Conservation (phyloP, 2,797 vertebrate genomes). For the Lophius americanus region DNA sequence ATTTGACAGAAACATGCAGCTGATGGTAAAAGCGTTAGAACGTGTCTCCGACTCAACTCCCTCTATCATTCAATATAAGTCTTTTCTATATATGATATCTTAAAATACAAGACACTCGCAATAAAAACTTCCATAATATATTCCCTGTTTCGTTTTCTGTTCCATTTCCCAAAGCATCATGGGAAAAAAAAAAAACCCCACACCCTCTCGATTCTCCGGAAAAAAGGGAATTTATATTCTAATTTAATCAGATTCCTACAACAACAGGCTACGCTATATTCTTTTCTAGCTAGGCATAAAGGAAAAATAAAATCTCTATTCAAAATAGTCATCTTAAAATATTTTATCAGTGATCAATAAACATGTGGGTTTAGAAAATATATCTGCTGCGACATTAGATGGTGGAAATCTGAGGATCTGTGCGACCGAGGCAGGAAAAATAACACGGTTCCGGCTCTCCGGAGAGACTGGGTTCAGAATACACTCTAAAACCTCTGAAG, state of each 20-base stretch:
- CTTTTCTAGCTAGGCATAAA: conserved; percentile 53
- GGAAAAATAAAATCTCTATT: conserved; percentile 75
- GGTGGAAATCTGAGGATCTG: conserved; percentile 6
- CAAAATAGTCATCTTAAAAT: conserved; percentile 80
- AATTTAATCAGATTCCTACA: conserved; percentile 26
- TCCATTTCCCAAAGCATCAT: conserved; percentile 43
- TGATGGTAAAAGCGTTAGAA: conserved; percentile 27
- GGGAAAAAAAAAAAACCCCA: conserved; percentile 35
- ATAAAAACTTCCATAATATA: conserved; percentile 55
- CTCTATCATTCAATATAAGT: conserved; percentile 50
- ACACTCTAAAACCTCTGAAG: conserved; percentile 27
- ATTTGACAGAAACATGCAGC: conserved; percentile 30
- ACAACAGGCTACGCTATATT: conserved; percentile 42
- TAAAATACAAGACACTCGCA: conserved; percentile 65
- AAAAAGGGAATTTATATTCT: conserved; percentile 40
- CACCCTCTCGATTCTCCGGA: conserved; percentile 38
- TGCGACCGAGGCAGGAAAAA: conserved; percentile 11
- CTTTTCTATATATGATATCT: conserved; percentile 58
- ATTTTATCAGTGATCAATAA: conserved; percentile 57
- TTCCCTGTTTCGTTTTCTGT: conserved; percentile 32
- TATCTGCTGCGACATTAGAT: conserved; percentile 29
- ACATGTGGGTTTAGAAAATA: conserved; percentile 71
- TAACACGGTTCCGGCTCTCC: conserved; percentile 17
- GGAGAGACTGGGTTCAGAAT: conserved; percentile 12
- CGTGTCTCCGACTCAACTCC: conserved; percentile 8